Evolutionary conservation across 2,888 invertebrate species (phyloP).

Genomic region (Polydrusus cervinus): DNA sequence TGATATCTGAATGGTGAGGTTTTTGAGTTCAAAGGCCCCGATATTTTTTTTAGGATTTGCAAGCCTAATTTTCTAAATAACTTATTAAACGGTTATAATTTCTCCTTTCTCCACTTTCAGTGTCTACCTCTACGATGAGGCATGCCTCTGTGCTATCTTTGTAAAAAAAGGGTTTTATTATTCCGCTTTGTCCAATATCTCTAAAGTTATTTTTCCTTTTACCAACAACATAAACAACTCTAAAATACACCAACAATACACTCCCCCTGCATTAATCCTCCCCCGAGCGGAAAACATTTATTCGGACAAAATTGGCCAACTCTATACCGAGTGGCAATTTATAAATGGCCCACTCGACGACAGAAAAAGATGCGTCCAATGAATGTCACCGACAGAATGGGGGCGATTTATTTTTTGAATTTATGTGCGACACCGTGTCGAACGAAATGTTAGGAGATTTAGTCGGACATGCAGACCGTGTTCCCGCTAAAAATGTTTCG

Average conservation of each 20-base stretch:
- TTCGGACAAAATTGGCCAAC: constrained; percentile 37
- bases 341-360: constrained; percentile 49
- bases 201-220: constrained; percentile 1
- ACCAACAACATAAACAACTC: constrained; percentile 14
- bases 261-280: constrained; percentile 18
- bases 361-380: constrained; percentile 53
- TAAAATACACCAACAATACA: not conserved
- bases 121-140: too few relatives aligned
- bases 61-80: too few relatives aligned
- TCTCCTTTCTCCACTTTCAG: too few relatives aligned
- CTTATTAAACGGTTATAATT: too few relatives aligned
- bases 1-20: too few relatives aligned
- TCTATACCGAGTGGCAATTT: constrained; percentile 48
- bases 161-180: too few relatives aligned
- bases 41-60: too few relatives aligned
- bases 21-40: too few relatives aligned
- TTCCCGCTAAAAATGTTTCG: constrained; percentile 40
- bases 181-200: not conserved
- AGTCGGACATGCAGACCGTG: constrained; percentile 33
- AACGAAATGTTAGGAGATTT: constrained; percentile 48
- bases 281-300: constrained; percentile 15
- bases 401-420: constrained; percentile 51
- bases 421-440: constrained; percentile 56
- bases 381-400: constrained; percentile 51
- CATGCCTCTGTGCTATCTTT: too few relatives aligned